Conservation (phyloP, 2,113 vertebrate species). For the Empidonax alnorum region DNA sequence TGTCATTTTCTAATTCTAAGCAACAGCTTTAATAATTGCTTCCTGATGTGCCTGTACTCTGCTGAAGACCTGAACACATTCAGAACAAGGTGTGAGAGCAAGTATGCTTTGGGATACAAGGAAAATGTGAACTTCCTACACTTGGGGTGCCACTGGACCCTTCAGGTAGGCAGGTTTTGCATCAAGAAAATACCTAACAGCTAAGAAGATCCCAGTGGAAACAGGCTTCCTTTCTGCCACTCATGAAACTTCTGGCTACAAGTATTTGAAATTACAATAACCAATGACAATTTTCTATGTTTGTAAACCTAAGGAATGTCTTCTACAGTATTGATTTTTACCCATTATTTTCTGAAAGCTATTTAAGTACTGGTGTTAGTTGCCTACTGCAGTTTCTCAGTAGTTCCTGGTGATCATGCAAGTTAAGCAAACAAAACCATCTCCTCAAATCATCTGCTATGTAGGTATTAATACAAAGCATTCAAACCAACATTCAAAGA, state of each 20-base stretch:
- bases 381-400: background rate
- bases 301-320: background rate
- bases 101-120: rapidly evolving
- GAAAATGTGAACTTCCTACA: background rate
- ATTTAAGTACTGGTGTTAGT: background rate
- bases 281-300: background rate
- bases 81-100: background rate
- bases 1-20: background rate
- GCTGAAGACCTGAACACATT: background rate
- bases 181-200: background rate
- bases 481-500: background rate
- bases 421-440: background rate
- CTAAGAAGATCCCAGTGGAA: background rate
- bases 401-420: background rate
- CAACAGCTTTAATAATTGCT: background rate
- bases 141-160: background rate
- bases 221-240: background rate
- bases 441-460: background rate
- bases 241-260: background rate
- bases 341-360: background rate
- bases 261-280: background rate
- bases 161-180: background rate
- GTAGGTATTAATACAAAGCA: background rate
- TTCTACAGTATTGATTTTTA: background rate
- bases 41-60: background rate